These are phyloP conservation scores for Euzophera pinguis DNA, from an alignment of 2,888 invertebrate species.

Conservation along the genomic window DNA sequence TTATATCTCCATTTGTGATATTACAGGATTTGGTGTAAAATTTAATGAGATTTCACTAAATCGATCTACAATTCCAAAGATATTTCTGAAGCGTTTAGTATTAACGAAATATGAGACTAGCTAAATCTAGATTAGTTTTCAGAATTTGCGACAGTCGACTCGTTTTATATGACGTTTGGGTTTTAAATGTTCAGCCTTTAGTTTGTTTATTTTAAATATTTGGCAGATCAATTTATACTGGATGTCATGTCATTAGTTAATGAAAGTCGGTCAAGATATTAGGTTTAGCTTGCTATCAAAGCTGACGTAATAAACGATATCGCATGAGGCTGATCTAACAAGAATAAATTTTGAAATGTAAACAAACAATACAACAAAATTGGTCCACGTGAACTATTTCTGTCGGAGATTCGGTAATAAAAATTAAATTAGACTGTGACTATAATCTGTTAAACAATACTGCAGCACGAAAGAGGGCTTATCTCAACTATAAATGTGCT, in stretches of 20 bases:
- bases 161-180: background rate
- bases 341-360: no score
- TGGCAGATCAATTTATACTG: background rate
- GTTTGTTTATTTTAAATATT: conserved; percentile 7
- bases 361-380: no score
- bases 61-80: background rate
- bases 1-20: no score
- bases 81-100: conserved; percentile 10
- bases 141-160: conserved; percentile 19
- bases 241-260: background rate
- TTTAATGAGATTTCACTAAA: background rate
- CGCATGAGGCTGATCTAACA: no score
- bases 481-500: conserved; percentile 29
- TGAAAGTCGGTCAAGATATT: no score
- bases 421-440: no score
- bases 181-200: background rate
- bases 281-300: no score
- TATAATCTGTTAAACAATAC: background rate
- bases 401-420: no score
- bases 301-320: no score
- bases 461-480: conserved; percentile 24
- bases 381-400: no score
- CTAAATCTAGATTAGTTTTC: conserved; percentile 14
- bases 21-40: background rate
- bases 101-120: conserved; percentile 16